Evolutionary conservation across 2,797 vertebrate species (phyloP), one percentile per base, ranked within the genome.

Genomic region (Oryzias sinensis): DNA sequence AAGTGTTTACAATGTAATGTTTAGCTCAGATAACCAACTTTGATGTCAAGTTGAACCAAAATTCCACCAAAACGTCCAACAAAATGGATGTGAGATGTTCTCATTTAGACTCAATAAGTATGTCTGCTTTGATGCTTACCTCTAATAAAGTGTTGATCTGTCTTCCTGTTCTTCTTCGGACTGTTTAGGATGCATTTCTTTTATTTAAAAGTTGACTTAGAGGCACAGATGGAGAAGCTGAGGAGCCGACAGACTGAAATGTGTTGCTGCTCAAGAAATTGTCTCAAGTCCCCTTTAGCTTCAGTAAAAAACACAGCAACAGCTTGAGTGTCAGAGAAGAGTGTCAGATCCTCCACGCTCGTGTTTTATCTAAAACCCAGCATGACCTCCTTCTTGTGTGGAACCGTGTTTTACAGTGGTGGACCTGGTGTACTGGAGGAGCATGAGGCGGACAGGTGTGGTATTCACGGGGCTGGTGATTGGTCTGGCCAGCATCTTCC

Each of bases 371-470:
- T 37, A 37, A 37, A 37, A 42, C 11, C 42, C 46, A 47, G 37
- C 1, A 42, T 27, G 14, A 40, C 6, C 9, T 47, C 50, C 15
- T 17, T 53, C 43, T 11, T 49, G 24, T 55, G 15, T 42, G 1
- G 40, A 17, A 42, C 59, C 43, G 37, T 47, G 24, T 48, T 37
- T 59, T 75, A 74, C 87, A 91, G 92, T 92, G 65, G 81, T 90
- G 64, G 93, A 94, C 74, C 88, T 98, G 86, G 81, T 98, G 70
- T 95, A 94, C 56, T 97, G 96, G 96, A 86, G 91, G 62, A 89
- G 90, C 44, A 56, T 92, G 43, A 69, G 81, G 72, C 85, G 69
- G 48, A 96, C 94, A 0, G 93, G 90, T 0, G 79, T 90, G 69
- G 89, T 92, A 49, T 94, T 97, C 82, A 94, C 92, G 0, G 91